A percentile compares a stretch with the other conserved stretches of the same genome.
phyloP scores from a whole-genome alignment of 2,888 invertebrate species.

The Dolomedes plantarius region DNA sequence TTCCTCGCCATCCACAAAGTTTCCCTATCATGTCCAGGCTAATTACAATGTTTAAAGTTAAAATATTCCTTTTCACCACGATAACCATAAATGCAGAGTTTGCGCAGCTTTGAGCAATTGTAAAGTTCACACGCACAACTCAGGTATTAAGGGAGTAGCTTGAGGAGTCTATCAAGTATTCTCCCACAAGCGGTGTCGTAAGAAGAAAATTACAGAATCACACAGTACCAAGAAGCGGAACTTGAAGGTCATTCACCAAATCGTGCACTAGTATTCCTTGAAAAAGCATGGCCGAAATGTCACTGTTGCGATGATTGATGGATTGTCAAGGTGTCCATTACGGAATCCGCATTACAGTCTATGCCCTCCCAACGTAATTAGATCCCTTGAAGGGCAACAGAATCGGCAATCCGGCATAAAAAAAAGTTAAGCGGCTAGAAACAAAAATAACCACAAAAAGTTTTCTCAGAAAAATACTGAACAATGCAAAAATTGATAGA shows the following conservation, averaged over 20 bases:
- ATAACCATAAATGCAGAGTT: background rate
- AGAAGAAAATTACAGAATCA: background rate
- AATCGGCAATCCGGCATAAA: too few relatives aligned
- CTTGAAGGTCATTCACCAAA: background rate
- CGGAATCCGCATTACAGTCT: background rate
- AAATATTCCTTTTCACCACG: background rate
- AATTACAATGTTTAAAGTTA: background rate
- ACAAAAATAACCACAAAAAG: too few relatives aligned
- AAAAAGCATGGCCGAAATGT: background rate
- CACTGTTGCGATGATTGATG: background rate
- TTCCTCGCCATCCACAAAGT: too few relatives aligned
- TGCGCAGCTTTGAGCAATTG: background rate
- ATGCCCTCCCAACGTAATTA: background rate
- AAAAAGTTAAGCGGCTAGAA: too few relatives aligned
- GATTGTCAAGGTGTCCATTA: background rate
- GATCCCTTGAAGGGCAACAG: background rate
- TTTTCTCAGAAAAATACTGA: too few relatives aligned
- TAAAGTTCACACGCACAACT: background rate
- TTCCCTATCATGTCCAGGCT: too few relatives aligned
- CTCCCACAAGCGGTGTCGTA: background rate
- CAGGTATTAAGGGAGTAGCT: background rate
- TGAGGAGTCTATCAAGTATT: background rate
- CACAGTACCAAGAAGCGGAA: background rate
- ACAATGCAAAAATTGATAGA: too few relatives aligned
- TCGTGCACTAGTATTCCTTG: background rate